phyloP scores from a whole-genome alignment of 2,113 vertebrate species.

The Hyperoodon ampullatus region DNA sequence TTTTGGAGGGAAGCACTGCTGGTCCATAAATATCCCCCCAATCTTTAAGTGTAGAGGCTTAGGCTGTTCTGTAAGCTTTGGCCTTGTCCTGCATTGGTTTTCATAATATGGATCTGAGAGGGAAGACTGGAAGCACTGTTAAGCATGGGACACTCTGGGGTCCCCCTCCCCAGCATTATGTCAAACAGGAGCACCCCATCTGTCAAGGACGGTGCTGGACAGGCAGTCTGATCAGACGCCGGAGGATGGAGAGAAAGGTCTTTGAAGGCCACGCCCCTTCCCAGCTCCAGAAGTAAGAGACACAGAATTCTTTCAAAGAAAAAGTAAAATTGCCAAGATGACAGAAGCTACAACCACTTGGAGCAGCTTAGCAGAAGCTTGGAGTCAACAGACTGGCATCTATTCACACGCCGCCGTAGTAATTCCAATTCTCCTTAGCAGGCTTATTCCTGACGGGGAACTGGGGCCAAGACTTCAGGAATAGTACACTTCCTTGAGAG shows the following conservation, averaged over 20 bases:
- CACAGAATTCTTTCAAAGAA: constrained; percentile 45
- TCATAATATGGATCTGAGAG: not conserved
- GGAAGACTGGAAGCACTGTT: not conserved
- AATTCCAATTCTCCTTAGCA: constrained; percentile 63
- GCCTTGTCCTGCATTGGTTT: not conserved
- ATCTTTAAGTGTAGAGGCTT: fast-evolving
- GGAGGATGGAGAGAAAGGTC: not conserved
- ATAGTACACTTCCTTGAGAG: constrained; percentile 56
- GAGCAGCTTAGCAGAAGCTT: constrained; percentile 56
- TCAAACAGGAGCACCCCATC: not conserved
- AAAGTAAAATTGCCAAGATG: constrained; percentile 69
- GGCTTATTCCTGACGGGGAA: constrained; percentile 52
- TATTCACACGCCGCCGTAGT: constrained; percentile 60
- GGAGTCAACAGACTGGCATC: constrained; percentile 67
- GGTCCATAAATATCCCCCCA: not conserved
- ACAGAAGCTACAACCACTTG: constrained; percentile 69
- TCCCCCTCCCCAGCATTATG: not conserved
- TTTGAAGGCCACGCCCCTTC: not conserved
- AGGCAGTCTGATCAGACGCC: not conserved
- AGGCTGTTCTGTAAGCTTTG: not conserved
- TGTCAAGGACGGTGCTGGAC: not conserved
- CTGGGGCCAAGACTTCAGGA: constrained; percentile 69
- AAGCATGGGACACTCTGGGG: not conserved
- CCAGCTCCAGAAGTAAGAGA: not conserved
- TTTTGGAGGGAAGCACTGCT: not conserved